These are phyloP conservation scores for Diploscapter pachys DNA, from an alignment of 1,140 invertebrate species.

Conservation along the genomic window DNA sequence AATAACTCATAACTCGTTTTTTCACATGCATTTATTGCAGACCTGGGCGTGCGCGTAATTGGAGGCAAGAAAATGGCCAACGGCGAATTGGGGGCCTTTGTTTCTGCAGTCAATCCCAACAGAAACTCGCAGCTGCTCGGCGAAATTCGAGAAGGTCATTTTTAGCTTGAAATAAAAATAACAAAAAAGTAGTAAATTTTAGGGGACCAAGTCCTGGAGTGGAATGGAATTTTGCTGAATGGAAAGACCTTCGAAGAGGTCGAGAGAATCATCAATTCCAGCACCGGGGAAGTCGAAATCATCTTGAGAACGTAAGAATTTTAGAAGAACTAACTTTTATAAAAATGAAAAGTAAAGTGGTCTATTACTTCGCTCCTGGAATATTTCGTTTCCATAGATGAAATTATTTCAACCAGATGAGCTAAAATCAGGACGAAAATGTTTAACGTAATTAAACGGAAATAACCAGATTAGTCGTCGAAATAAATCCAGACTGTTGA, in stretches of 20 bases:
- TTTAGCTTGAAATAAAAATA: background rate
- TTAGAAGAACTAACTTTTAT: background rate
- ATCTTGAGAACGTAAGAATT: slow-evolving; percentile 60
- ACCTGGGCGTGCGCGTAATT: slow-evolving; percentile 68
- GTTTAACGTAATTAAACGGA: slow-evolving; percentile 2
- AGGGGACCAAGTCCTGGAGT: slow-evolving; percentile 71
- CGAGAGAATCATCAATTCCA: slow-evolving; percentile 65
- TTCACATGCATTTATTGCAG: slow-evolving; percentile 35
- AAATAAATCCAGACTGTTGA: background rate
- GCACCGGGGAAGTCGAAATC: slow-evolving; percentile 67
- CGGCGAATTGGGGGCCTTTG: slow-evolving; percentile 66
- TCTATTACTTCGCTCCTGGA: no score
- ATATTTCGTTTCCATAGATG: background rate
- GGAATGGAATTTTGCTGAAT: slow-evolving; percentile 67
- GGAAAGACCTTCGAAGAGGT: slow-evolving; percentile 70
- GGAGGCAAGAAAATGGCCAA: slow-evolving; percentile 67
- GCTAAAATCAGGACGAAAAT: background rate
- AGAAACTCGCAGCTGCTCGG: slow-evolving; percentile 66
- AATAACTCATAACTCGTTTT: no score
- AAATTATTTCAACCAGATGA: slow-evolving; percentile 9
- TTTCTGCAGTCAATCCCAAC: slow-evolving; percentile 65
- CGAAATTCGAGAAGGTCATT: slow-evolving; percentile 67
- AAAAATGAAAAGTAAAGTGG: no score
- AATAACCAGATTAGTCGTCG: background rate
- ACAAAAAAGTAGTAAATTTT: slow-evolving; percentile 28